Base-by-base conservation (phyloP, 2,113 vertebrate genomes). In the Pygoscelis adeliae region DNA sequence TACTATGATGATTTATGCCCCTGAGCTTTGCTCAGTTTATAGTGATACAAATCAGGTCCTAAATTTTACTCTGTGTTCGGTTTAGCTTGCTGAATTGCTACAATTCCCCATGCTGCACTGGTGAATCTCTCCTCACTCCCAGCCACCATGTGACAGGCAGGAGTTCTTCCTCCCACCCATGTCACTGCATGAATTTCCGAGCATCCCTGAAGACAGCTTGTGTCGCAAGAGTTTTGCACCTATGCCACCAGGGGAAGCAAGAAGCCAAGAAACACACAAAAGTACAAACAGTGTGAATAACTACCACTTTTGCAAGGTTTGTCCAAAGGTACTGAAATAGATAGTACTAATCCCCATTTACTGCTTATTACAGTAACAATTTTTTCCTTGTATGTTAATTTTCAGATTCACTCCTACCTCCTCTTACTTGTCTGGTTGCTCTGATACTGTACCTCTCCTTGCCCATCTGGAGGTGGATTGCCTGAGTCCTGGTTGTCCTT, bases 181-280 rank as follows among this genome's bases (percentile, higher is more conserved):
- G 50, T 77, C 63, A 42, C 47, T 58, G 36, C n/a, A 27, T 36
- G 71, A 34, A 80, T 90, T 94, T 80, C 50, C 3, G 5, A 42
- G 46, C 34, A 78, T 80, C 69, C 30, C 36, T 40, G 63, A 71
- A 81, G 3, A 34, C 66, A 56, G n/a, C 14, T 78, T 20, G 14
- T 3, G 10, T 42, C 83, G 50, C 15, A 5, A 30, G 63, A 86
- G 9, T 55, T 91, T 91, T 91, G 46, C 69, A 65, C 40, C 52
- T 74, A 2, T 67, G 52, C 87, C 91, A 94, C 42, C 73, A 96
- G 93, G 89, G 78, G 81, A 95, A 95, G 61, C 91, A 89, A 95
- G 81, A 96, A 93, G 34, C 47, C 78, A 96, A 82, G 65, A 84
- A 89, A 87, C 29, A 21, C 22, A 11, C 5, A 11, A 1, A 58